These are phyloP conservation scores for Papilio dardanus DNA, from an alignment of 1,140 invertebrate genomes.

Conservation along the genomic window DNA sequence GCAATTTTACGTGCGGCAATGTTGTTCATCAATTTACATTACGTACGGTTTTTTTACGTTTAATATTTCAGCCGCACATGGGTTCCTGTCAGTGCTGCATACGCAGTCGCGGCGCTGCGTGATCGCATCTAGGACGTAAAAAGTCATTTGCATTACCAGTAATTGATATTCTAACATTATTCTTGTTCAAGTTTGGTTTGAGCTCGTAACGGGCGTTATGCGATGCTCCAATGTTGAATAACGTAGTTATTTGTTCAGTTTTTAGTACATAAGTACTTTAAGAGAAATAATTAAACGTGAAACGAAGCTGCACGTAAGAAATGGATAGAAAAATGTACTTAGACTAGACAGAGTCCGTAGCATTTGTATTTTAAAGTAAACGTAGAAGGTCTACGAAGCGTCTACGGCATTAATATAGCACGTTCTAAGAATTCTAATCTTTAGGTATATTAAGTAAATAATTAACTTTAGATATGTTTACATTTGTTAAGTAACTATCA, in stretches of 20 bases:
- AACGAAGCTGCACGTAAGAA: not conserved
- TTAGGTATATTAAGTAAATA: not conserved
- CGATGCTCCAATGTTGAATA: slow-evolving; percentile 30
- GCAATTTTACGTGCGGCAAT: slow-evolving; percentile 80
- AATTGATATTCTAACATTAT: slow-evolving; percentile 40
- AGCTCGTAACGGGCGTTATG: slow-evolving; percentile 39
- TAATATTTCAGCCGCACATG: slow-evolving; percentile 44
- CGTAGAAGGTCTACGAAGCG: not conserved
- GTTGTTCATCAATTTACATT: slow-evolving; percentile 68
- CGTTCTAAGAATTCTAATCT: not conserved
- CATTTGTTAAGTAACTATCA: not conserved
- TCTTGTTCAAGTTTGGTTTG: slow-evolving; percentile 36
- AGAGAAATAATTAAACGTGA: not conserved
- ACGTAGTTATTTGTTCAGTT: slow-evolving; percentile 30
- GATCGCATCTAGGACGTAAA: slow-evolving; percentile 31
- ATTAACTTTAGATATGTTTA: not conserved
- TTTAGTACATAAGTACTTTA: slow-evolving; percentile 4
- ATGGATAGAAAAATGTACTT: not conserved
- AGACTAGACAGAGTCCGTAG: not conserved
- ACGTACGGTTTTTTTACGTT: slow-evolving; percentile 52
- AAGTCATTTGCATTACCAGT: slow-evolving; percentile 38
- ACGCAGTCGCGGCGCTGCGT: slow-evolving; percentile 17
- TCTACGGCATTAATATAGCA: not conserved
- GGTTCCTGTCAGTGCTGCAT: slow-evolving; percentile 37
- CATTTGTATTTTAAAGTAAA: not conserved